These are phyloP conservation scores for Pristionchus mayeri DNA, from an alignment of 2,888 invertebrate species.

Conservation along the genomic window DNA sequence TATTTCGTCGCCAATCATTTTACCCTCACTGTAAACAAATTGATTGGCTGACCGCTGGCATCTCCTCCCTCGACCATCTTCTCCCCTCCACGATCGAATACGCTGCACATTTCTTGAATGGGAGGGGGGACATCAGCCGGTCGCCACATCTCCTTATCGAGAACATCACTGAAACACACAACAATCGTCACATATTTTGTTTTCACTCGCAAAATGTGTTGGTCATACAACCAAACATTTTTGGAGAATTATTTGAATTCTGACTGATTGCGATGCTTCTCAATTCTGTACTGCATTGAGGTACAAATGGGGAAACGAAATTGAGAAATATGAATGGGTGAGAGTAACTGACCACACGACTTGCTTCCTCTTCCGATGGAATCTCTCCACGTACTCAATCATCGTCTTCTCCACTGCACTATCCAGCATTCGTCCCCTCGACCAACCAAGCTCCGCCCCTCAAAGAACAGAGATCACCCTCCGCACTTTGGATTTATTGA, in stretches of 20 bases:
- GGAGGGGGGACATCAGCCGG: conserved; percentile 91
- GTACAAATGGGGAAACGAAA: too few relatives aligned
- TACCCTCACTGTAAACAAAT: too few relatives aligned
- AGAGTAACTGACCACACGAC: conserved; percentile 82
- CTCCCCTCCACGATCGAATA: conserved; percentile 45
- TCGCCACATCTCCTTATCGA: conserved; percentile 94
- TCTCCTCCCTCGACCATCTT: neutral
- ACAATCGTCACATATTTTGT: neutral
- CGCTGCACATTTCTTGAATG: conserved; percentile 86
- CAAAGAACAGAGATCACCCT: neutral
- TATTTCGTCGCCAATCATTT: too few relatives aligned
- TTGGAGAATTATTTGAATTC: neutral
- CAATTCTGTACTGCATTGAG: too few relatives aligned
- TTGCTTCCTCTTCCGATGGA: conserved; percentile 89
- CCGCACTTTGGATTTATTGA: too few relatives aligned
- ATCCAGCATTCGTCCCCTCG: conserved; percentile 39
- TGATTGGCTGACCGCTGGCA: neutral
- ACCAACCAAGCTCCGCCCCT: conserved; percentile 39
- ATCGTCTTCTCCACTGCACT: conserved; percentile 81
- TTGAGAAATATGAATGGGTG: neutral
- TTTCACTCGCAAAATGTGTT: too few relatives aligned
- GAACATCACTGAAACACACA: conserved; percentile 79
- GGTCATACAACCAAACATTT: neutral
- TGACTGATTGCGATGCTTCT: too few relatives aligned
- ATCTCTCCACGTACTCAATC: conserved; percentile 90